Evolutionary conservation across 2,113 vertebrate genomes (phyloP).

Genomic region (Cichladusa arquata): DNA sequence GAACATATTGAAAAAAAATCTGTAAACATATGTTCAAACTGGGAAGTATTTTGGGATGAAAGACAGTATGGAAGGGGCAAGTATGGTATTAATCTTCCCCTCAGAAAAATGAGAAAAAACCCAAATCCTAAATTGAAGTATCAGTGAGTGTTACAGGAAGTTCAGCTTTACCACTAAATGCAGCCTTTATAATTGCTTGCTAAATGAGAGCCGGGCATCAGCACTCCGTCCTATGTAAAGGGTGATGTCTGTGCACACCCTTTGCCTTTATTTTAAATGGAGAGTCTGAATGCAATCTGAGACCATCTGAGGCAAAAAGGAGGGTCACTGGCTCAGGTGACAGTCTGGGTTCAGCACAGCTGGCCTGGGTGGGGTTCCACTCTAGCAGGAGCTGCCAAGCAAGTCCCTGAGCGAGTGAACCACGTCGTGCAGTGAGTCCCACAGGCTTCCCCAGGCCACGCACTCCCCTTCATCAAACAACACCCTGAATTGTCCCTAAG

Average conservation of each 20-base stretch:
- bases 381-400: background rate
- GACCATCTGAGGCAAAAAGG: background rate
- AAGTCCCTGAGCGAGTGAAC: background rate
- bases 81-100: background rate
- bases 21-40: background rate
- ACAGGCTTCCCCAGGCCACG: background rate
- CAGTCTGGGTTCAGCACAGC: background rate
- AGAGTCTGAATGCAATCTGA: background rate
- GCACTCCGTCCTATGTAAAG: background rate
- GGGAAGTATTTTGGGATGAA: background rate
- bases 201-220: background rate
- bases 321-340: background rate
- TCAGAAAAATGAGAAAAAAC: background rate
- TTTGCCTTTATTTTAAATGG: background rate
- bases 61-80: background rate
- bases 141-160: background rate
- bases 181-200: background rate
- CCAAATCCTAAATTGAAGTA: background rate
- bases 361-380: conserved; percentile 6
- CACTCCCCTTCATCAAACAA: conserved; percentile 14
- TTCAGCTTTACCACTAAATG: background rate
- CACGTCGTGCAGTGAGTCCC: background rate
- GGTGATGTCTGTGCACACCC: background rate
- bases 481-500: conserved; percentile 1
- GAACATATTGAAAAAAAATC: background rate